A percentile compares a stretch with the other conserved stretches of the same genome.
Evolutionary conservation across 2,888 invertebrate species (phyloP).

Genomic region (Serripes groenlandicus): DNA sequence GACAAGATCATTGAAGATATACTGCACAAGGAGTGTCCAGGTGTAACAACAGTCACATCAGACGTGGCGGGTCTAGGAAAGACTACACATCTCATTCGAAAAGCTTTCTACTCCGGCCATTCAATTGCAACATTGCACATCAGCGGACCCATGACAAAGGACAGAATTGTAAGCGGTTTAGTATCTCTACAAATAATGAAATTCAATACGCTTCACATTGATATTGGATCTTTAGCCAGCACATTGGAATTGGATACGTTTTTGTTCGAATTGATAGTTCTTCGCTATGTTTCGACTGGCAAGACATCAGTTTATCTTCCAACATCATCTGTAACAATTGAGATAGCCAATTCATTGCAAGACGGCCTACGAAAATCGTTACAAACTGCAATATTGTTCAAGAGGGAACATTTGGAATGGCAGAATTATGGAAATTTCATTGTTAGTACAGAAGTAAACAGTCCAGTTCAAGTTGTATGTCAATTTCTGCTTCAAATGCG

Average conservation of each 20-base stretch:
- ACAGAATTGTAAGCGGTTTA: conserved; percentile 53
- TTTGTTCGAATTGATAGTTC: conserved; percentile 71
- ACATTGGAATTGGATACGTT: conserved; percentile 67
- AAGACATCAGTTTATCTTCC: conserved; percentile 45
- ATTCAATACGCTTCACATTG: conserved; percentile 68
- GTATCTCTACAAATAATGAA: conserved; percentile 31
- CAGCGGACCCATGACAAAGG: conserved; percentile 65
- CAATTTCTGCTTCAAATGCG: conserved; percentile 61
- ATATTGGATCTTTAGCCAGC: conserved; percentile 65
- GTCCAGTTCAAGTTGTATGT: conserved; percentile 74
- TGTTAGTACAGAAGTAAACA: conserved; percentile 64
- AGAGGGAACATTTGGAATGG: conserved; percentile 60
- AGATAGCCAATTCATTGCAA: conserved; percentile 72
- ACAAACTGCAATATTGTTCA: conserved; percentile 65
- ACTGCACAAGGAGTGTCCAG: conserved; percentile 39
- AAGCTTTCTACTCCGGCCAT: conserved; percentile 35
- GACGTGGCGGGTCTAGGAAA: conserved; percentile 73
- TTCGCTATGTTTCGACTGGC: conserved; percentile 59
- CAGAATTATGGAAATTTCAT: conserved; percentile 55
- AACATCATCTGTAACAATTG: conserved; percentile 63
- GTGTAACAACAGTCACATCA: conserved; percentile 65
- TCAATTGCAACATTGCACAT: conserved; percentile 65
- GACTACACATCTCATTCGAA: conserved; percentile 53
- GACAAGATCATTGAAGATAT: conserved; percentile 35
- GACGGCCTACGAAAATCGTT: conserved; percentile 66